Evolutionary conservation across 37 sponge, comb jelly and placozoan genomes (phyloP), one percentile per base, ranked within the genome.

Genomic region (Halichondria panicea): DNA sequence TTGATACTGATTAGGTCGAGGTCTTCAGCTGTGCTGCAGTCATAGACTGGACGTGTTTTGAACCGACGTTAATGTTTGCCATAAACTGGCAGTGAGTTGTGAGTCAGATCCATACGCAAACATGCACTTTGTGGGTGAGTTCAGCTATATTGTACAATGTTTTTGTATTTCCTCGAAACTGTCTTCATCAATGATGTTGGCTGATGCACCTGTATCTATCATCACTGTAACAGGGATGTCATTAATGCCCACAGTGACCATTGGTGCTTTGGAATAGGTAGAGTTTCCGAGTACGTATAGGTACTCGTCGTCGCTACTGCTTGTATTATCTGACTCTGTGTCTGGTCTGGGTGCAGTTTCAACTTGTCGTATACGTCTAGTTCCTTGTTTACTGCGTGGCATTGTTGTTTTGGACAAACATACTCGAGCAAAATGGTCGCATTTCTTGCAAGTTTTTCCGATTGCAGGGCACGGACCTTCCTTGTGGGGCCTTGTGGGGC

Each of bases 291-390:
- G 7, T 8, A 42, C n/a, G 68, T 67, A 67, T 12, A 28, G 22
- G 35, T 67, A 67, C 68, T 67, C 68, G n/a, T 67, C 68, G n/a
- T 67, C 68, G 38, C 68, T 67, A 22, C 43, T 67, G 8, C 37
- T 32, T 11, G 11, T 11, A n/a, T n/a, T n/a, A 25, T 61, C 63
- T 61, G 22, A 25, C 27, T 61, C 28, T 13, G 11, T 25, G 28
- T 50, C 53, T 61, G 9, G 12, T 15, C 22, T 18, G 41, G 11
- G 15, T 15, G 68, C 22, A 4, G n/a, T n/a, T n/a, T n/a, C n/a
- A n/a, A n/a, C n/a, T n/a, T n/a, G n/a, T n/a, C n/a, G n/a, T n/a
- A n/a, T n/a, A n/a, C n/a, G n/a, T n/a, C n/a, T n/a, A n/a, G n/a
- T n/a, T n/a, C n/a, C n/a, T n/a, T n/a, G n/a, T n/a, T n/a, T n/a